Evolutionary conservation across 2,113 vertebrate species (phyloP), one percentile per base, ranked within the genome.

Genomic region (Canis aureus): DNA sequence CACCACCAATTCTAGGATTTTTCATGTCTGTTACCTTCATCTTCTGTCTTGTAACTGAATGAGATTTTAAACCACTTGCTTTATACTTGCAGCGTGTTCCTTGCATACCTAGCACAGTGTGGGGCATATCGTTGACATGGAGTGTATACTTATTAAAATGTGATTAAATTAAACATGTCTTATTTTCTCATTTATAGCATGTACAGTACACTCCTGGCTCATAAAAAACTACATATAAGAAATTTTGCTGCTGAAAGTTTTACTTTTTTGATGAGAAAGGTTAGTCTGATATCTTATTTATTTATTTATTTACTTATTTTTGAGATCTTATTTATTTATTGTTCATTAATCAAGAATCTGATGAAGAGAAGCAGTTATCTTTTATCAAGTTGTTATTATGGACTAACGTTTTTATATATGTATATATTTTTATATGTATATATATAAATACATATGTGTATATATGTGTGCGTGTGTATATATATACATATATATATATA

Each of bases 231-330:
- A 49, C 99, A 99, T 97, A 99, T 99, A 98, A 99, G 99, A 97
- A 99, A 99, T 80, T 99, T 99, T 98, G 99, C 99, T 92, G 99
- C 99, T 0, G 99, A 99, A 98, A 99, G 99, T 97, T 99, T 99
- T 98, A 99, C 99, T 53, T 99, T 99, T 98, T 96, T 99, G 91
- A 99, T 99, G 99, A 99, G 99, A 98, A 99, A 99, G 99, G 99
- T 99, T 98, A 96, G 98, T 96, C 27, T 92, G 23, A 49, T 95
- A 25, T 62, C 93, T 89, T 96, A 19, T 73, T 13, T 43, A 43
- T 43, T 43, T 43, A 43, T 43, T 43, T 43, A 43, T 43, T 43
- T 43, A 43, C 43, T 43, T 43, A 43, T 43, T 43, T 43, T 43
- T 94, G 23, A 38, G 94, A 25, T 62, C 93, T 89, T 96, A 19